Evolutionary conservation across 2,888 invertebrate species (phyloP).

Genomic region (Lasiommata megera): DNA sequence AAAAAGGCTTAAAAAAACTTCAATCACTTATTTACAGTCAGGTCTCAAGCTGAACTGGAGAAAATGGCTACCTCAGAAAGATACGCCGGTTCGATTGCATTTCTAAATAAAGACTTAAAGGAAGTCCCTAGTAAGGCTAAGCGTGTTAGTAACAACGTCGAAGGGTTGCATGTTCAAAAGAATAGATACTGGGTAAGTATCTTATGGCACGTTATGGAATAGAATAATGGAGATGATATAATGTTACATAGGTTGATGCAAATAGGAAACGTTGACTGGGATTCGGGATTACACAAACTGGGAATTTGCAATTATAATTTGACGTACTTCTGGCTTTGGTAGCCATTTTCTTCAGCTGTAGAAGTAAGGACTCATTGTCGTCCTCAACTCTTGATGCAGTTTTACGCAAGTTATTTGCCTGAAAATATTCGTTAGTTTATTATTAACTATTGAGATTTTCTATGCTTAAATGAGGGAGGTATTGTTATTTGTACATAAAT

Average conservation of each 20-base stretch:
- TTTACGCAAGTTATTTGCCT: conserved; percentile 93
- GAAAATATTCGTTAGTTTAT: conserved; percentile 78
- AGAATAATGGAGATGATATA: conserved; percentile 31
- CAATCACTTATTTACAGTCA: conserved; percentile 23
- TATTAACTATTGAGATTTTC: conserved; percentile 39
- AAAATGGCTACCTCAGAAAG: conserved; percentile 79
- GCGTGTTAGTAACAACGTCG: conserved; percentile 66
- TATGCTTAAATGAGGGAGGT: conserved; percentile 28
- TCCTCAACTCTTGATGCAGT: conserved; percentile 96
- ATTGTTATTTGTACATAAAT: conserved; percentile 39
- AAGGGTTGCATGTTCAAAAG: conserved; percentile 42
- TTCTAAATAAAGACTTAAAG: conserved; percentile 40
- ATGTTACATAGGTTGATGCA: conserved; percentile 37
- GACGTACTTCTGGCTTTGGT: conserved; percentile 90
- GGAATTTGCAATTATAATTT: conserved; percentile 61
- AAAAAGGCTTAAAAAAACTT: conserved; percentile 17
- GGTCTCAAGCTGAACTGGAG: conserved; percentile 58
- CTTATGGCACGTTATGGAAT: conserved; percentile 38
- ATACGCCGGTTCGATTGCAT: conserved; percentile 54
- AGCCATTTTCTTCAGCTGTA: conserved; percentile 98
- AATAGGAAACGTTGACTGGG: conserved; percentile 32
- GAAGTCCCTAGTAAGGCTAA: conserved; percentile 41
- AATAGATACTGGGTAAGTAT: conserved; percentile 40
- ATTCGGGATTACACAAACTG: conserved; percentile 53
- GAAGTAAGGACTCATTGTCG: conserved; percentile 97